Evolutionary conservation across 2,888 invertebrate species (phyloP).

Genomic region (Patella caerulea): DNA sequence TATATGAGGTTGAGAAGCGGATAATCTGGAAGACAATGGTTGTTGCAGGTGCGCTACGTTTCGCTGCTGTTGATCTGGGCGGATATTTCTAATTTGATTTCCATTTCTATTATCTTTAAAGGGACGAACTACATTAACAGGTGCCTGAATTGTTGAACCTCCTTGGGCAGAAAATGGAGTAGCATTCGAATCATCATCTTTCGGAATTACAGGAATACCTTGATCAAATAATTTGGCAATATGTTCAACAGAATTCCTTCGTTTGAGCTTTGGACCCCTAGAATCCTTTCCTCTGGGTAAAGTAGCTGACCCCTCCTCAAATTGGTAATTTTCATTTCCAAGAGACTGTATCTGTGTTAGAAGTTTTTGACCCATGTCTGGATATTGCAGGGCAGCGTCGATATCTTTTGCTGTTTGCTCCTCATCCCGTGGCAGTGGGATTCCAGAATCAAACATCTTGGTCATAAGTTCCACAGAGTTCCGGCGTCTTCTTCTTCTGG

Average conservation of each 20-base stretch:
- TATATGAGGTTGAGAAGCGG: conserved; percentile 1
- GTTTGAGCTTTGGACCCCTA: neutral
- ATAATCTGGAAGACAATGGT: neutral
- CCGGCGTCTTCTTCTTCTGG: neutral
- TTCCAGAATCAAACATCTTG: neutral
- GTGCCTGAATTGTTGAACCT: neutral
- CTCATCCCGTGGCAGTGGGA: neutral
- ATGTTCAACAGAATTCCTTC: neutral
- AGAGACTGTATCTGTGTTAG: neutral
- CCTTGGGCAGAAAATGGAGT: neutral
- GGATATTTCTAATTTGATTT: neutral
- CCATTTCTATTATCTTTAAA: neutral
- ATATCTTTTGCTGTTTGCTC: neutral
- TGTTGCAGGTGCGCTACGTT: neutral
- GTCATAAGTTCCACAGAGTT: neutral
- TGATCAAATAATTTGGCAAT: conserved; percentile 6
- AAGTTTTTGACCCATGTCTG: neutral
- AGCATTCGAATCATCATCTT: neutral
- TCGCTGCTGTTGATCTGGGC: neutral
- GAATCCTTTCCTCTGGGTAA: neutral
- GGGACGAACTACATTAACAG: neutral
- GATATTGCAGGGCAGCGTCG: neutral
- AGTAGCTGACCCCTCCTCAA: neutral
- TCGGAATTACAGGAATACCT: neutral
- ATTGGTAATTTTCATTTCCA: neutral